A percentile compares a stretch with the other conserved stretches of the same genome.
Conservation (phyloP, 2,888 invertebrate genomes). For the Allolobophora icterica region DNA sequence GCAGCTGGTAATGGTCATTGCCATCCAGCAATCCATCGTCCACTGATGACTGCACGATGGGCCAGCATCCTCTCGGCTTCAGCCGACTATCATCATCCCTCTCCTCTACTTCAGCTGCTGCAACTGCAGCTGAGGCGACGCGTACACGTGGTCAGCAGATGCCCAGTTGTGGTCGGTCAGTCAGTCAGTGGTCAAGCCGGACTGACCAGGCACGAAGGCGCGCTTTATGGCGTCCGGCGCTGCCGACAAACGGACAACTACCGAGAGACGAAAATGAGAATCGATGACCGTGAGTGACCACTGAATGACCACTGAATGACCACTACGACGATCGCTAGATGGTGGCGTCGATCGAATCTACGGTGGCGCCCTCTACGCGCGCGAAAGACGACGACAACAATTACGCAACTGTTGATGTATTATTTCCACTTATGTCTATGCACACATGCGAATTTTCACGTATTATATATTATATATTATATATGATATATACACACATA, state of each 20-base stretch:
- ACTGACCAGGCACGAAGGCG: not conserved
- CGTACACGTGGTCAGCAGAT: not conserved
- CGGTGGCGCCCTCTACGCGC: not conserved
- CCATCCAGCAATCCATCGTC: not conserved
- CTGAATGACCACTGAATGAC: not conserved
- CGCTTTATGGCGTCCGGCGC: conserved; percentile 11
- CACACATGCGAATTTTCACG: too few species aligned
- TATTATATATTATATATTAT: not conserved
- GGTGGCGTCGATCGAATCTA: not conserved
- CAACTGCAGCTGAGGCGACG: not conserved
- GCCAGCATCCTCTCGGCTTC: not conserved
- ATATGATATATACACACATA: not conserved
- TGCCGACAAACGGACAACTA: not conserved
- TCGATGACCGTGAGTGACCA: conserved; percentile 7
- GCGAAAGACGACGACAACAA: not conserved
- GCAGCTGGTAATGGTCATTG: not conserved
- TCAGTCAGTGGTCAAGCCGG: not conserved
- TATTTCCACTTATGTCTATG: too few species aligned
- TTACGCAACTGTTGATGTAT: not conserved
- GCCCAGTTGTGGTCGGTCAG: not conserved
- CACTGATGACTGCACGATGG: not conserved
- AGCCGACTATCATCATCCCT: not conserved
- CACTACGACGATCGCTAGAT: not conserved
- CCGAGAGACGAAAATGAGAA: conserved; percentile 4
- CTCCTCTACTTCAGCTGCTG: not conserved